Evolutionary conservation across 2,113 vertebrate species (phyloP).

Genomic region (Sialia sialis): DNA sequence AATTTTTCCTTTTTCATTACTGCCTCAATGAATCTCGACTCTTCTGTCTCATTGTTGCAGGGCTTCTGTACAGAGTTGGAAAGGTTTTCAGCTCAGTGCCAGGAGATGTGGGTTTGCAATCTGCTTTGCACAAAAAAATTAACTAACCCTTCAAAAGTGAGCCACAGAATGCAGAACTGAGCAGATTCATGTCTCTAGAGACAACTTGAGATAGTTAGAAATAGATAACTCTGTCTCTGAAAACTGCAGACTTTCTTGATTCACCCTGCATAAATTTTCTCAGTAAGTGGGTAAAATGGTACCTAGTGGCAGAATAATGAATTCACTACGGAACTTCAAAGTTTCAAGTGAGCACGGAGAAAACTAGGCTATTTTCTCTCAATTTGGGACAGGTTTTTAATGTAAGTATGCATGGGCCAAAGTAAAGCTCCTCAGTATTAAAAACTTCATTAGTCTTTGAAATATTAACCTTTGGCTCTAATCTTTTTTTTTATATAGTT

Average conservation of each 20-base stretch:
- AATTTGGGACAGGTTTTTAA: neutral
- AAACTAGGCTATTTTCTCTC: neutral
- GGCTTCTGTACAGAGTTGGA: neutral
- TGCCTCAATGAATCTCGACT: neutral
- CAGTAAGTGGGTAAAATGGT: neutral
- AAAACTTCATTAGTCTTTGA: neutral
- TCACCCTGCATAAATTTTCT: slow-evolving; percentile 1
- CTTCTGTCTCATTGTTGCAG: neutral
- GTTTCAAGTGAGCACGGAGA: neutral
- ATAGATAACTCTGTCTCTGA: neutral
- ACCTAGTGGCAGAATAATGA: neutral
- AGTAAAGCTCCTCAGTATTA: neutral
- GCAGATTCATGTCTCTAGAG: neutral
- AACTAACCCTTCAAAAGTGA: neutral
- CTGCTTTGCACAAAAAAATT: neutral
- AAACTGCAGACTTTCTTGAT: neutral
- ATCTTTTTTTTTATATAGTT: neutral
- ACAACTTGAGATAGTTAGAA: neutral
- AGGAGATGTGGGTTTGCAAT: neutral
- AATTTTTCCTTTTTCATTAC: neutral
- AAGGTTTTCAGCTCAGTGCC: neutral
- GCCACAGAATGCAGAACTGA: neutral
- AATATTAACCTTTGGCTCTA: neutral
- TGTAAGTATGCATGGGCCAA: neutral
- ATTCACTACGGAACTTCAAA: neutral